Evolutionary conservation across 2,113 vertebrate species (phyloP).

Genomic region (Odontophorus gujanensis): DNA sequence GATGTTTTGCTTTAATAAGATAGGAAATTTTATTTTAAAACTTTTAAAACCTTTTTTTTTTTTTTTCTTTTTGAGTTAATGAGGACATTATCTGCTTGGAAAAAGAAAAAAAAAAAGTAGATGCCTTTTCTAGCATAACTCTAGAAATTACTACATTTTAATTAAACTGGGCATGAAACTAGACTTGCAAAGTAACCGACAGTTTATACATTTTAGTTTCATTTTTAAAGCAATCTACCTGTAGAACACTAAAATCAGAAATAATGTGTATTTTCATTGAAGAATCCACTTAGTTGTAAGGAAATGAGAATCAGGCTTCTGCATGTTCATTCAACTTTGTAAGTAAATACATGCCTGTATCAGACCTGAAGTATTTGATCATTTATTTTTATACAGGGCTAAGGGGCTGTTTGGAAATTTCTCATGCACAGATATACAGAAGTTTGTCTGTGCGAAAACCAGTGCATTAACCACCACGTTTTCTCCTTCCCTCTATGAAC

Average conservation of each 20-base stretch:
- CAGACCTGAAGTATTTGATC: not conserved
- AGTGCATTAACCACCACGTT: not conserved
- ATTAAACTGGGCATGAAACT: not conserved
- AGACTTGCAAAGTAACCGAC: not conserved
- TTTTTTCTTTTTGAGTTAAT: not conserved
- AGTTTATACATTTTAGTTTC: not conserved
- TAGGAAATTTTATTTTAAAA: not conserved
- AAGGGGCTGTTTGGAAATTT: not conserved
- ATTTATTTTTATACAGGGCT: not conserved
- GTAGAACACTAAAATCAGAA: not conserved
- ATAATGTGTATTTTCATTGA: not conserved
- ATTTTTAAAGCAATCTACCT: not conserved
- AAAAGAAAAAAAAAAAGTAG: not conserved
- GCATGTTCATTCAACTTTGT: rapidly evolving
- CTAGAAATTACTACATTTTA: not conserved
- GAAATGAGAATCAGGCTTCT: not conserved
- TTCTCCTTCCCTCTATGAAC: rapidly evolving
- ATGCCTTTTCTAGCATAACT: not conserved
- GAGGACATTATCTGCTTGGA: not conserved
- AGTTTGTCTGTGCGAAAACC: not conserved
- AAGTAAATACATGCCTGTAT: not conserved
- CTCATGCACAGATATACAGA: not conserved
- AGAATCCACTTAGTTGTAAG: not conserved
- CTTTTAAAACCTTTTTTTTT: too few relatives aligned
- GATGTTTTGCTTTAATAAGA: not conserved